Percentiles rank a stretch among this genome's conserved stretches.
Evolutionary conservation across 1,140 invertebrate genomes (phyloP).

Genomic region (Ooceraea biroi): DNA sequence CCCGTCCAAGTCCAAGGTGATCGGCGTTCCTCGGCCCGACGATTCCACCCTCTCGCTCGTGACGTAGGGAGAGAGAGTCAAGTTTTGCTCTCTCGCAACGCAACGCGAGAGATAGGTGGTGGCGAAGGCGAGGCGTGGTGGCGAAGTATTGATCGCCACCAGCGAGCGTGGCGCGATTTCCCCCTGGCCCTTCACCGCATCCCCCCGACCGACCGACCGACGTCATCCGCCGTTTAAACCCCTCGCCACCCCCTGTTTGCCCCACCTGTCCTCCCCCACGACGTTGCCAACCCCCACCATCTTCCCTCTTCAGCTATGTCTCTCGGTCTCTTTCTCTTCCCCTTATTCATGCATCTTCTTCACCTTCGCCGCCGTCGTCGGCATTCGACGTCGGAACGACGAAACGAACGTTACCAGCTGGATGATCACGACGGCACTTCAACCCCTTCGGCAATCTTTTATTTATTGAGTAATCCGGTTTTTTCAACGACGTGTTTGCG

Average conservation of each 20-base stretch:
- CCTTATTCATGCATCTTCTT: constrained; percentile 43
- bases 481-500: constrained; percentile 19
- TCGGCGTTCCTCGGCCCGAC: constrained; percentile 61
- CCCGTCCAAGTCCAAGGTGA: constrained; percentile 56
- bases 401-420: constrained; percentile 50
- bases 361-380: constrained; percentile 58
- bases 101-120: constrained; percentile 77
- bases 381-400: constrained; percentile 60
- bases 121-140: constrained; percentile 82
- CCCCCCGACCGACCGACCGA: constrained; percentile 70
- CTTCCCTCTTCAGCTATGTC: constrained; percentile 44
- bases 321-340: constrained; percentile 5
- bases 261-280: constrained; percentile 11
- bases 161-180: constrained; percentile 77
- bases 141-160: constrained; percentile 83
- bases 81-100: constrained; percentile 73
- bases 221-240: constrained; percentile 80
- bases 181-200: constrained; percentile 71
- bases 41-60: constrained; percentile 57
- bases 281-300: constrained; percentile 61
- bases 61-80: constrained; percentile 75
- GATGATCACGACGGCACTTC: constrained; percentile 18
- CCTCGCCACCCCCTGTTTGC: constrained; percentile 71
- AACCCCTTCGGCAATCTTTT: constrained; percentile 34
- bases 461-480: constrained; percentile 38